Evolutionary conservation across 2,797 vertebrate species (phyloP).

Genomic region (Centroberyx gerrardi): DNA sequence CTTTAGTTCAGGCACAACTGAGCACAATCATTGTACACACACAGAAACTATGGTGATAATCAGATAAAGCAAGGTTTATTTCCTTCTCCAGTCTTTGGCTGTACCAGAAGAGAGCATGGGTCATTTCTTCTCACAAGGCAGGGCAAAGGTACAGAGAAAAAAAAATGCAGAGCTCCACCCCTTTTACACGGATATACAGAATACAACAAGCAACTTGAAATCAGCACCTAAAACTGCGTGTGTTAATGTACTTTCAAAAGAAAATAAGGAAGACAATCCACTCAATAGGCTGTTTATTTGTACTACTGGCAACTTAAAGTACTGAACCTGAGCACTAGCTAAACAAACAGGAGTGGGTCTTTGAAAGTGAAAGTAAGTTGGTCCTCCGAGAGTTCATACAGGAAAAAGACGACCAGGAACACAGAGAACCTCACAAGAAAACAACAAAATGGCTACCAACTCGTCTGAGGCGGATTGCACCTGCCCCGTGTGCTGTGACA

Average conservation of each 20-base stretch:
- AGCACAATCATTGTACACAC: too few species aligned
- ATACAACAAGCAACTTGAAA: neutral
- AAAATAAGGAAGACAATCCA: neutral
- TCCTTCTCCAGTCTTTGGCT: neutral
- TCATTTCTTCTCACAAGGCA: too few species aligned
- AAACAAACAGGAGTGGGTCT: rapidly evolving
- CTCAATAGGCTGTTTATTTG: neutral
- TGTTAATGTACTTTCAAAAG: neutral
- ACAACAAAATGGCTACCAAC: conserved; percentile 8
- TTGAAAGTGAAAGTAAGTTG: conserved; percentile 44
- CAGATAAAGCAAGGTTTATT: neutral
- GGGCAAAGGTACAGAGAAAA: neutral
- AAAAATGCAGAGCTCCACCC: neutral
- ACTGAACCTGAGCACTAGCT: rapidly evolving
- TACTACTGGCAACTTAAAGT: rapidly evolving
- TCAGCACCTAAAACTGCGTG: neutral
- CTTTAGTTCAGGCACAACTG: too few species aligned
- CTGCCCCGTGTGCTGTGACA: conserved; percentile 58
- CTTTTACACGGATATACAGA: neutral
- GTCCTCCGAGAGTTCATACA: rapidly evolving
- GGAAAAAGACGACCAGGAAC: neutral
- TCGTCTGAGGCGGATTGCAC: neutral
- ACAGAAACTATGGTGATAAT: neutral
- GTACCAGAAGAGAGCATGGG: too few species aligned
- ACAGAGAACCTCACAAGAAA: neutral